These are phyloP conservation scores for Euproctis similis DNA, from an alignment of 2,888 invertebrate genomes.

Conservation along the genomic window DNA sequence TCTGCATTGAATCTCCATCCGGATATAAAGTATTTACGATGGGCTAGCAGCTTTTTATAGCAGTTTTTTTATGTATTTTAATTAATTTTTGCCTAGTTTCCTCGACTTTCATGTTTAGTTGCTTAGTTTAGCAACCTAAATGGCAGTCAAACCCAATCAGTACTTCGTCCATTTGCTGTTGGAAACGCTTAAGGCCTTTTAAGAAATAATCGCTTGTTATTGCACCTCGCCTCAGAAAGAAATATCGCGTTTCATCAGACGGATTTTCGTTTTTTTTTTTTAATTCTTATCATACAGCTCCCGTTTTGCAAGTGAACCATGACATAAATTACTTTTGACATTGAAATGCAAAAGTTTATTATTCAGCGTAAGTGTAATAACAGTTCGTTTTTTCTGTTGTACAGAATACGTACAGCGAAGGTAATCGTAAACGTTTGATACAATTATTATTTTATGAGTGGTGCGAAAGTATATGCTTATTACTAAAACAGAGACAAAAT, in stretches of 20 bases:
- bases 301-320: slow-evolving; percentile 26
- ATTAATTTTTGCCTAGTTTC: too few relatives aligned
- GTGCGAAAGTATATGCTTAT: too few relatives aligned
- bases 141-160: too few relatives aligned
- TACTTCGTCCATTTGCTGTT: too few relatives aligned
- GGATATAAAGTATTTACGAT: too few relatives aligned
- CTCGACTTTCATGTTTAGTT: too few relatives aligned
- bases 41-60: too few relatives aligned
- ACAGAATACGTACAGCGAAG: slow-evolving; percentile 4
- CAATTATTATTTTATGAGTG: slow-evolving; percentile 6
- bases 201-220: slow-evolving; percentile 8
- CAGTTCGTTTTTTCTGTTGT: slow-evolving; percentile 7
- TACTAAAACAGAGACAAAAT: slow-evolving; percentile 1
- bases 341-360: slow-evolving; percentile 18
- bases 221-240: slow-evolving; percentile 4
- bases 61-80: too few relatives aligned
- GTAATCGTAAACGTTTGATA: slow-evolving; percentile 9
- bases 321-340: slow-evolving; percentile 18
- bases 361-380: slow-evolving; percentile 5
- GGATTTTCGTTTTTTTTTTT: slow-evolving; percentile 19
- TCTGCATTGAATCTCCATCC: too few relatives aligned
- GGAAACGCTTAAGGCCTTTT: too few relatives aligned
- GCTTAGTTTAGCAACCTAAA: too few relatives aligned
- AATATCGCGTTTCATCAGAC: slow-evolving; percentile 16
- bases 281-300: slow-evolving; percentile 24